Percentiles rank a stretch among this genome's conserved stretches.
Evolutionary conservation across 2,797 vertebrate species (phyloP).

Genomic region (Oreochromis mossambicus): DNA sequence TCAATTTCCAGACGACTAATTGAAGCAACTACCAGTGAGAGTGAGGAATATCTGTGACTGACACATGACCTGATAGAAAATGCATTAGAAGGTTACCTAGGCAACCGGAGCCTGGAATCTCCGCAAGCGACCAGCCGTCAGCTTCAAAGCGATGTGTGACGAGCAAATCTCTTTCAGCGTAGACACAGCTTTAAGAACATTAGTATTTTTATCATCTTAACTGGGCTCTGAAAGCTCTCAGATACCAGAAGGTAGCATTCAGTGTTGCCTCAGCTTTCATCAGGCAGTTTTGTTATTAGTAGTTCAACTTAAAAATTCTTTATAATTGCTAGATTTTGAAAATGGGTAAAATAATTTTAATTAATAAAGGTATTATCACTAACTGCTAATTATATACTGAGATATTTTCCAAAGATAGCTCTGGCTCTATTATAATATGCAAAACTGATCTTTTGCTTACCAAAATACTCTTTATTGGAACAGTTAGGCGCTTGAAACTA

Average conservation of each 20-base stretch:
- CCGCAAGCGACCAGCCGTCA: not conserved
- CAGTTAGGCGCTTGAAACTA: not conserved
- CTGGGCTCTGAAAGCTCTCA: not conserved
- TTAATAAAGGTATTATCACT: not conserved
- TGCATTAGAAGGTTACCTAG: not conserved
- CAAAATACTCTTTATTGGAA: not conserved
- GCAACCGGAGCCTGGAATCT: not conserved
- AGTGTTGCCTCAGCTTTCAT: not conserved
- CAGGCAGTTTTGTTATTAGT: not conserved
- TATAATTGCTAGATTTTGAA: not conserved
- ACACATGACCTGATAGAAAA: not conserved
- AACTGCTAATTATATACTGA: not conserved
- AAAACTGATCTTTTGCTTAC: not conserved
- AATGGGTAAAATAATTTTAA: not conserved
- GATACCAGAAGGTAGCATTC: not conserved
- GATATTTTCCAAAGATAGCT: not conserved
- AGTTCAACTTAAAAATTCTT: not conserved
- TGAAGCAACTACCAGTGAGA: not conserved
- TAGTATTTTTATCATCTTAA: not conserved
- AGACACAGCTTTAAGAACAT: not conserved
- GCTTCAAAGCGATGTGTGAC: not conserved
- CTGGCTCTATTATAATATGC: not conserved
- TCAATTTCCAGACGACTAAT: not conserved
- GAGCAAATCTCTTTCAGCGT: not conserved
- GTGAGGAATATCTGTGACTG: not conserved